These are phyloP conservation scores for Osmerus eperlanus DNA, from an alignment of 2,113 vertebrate genomes.

Conservation along the genomic window DNA sequence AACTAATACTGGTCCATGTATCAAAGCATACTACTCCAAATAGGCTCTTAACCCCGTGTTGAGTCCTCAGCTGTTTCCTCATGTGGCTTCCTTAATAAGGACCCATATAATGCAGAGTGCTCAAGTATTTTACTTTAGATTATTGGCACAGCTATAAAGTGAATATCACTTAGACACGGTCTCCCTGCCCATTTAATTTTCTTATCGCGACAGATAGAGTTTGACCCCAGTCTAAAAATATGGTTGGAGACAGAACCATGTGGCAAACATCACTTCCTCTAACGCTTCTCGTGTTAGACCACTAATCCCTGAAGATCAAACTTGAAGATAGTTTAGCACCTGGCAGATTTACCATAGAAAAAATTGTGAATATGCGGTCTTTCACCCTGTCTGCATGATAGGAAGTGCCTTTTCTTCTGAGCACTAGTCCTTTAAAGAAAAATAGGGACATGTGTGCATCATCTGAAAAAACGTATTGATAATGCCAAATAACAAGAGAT, in stretches of 20 bases:
- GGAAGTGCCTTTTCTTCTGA: constrained; percentile 26
- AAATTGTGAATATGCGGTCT: constrained; percentile 52
- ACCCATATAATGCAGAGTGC: constrained; percentile 12
- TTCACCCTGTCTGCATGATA: constrained; percentile 22
- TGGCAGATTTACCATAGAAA: constrained; percentile 49
- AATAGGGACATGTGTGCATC: not conserved
- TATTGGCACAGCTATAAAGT: constrained; percentile 41
- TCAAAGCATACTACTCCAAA: constrained; percentile 14
- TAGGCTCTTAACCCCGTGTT: constrained; percentile 39
- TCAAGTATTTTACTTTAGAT: constrained; percentile 25
- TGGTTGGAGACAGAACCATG: constrained; percentile 32
- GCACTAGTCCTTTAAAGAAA: constrained; percentile 52
- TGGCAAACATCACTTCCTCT: constrained; percentile 24
- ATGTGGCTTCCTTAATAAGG: constrained; percentile 35
- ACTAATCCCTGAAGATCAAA: constrained; percentile 52
- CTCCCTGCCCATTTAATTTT: constrained; percentile 27
- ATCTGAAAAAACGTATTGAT: too few species aligned
- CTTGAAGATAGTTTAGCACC: constrained; percentile 45
- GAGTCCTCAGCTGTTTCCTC: constrained; percentile 50
- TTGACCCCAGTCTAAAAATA: constrained; percentile 53
- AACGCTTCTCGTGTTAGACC: constrained; percentile 13
- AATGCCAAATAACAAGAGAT: constrained; percentile 24
- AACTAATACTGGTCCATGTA: constrained; percentile 21
- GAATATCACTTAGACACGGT: constrained; percentile 24
- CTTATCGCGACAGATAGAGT: constrained; percentile 23